These are phyloP conservation scores for Hybos culiciformis DNA, from an alignment of 2,888 invertebrate species.

Conservation along the genomic window DNA sequence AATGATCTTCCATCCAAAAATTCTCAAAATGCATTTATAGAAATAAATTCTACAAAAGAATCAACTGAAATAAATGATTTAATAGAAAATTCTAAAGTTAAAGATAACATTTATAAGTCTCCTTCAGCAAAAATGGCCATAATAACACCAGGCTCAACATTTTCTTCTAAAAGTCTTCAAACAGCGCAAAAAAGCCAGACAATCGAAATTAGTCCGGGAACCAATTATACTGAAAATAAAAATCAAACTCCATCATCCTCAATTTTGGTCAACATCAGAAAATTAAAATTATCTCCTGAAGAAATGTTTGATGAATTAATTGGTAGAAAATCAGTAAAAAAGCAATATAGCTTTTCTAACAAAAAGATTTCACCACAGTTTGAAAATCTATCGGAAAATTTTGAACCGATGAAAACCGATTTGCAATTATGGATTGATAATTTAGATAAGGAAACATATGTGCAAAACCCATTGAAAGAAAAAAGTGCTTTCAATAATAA, in stretches of 20 bases:
- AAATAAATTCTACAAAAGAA: slow-evolving; percentile 3
- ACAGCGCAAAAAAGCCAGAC: slow-evolving; percentile 4
- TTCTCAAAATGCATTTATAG: not conserved
- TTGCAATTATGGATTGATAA: slow-evolving; percentile 22
- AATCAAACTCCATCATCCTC: slow-evolving; percentile 21
- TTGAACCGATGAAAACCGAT: slow-evolving; percentile 19
- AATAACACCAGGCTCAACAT: slow-evolving; percentile 25
- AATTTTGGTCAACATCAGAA: slow-evolving; percentile 1
- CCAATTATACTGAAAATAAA: slow-evolving; percentile 23
- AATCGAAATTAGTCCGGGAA: slow-evolving; percentile 2
- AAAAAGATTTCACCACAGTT: slow-evolving; percentile 7
- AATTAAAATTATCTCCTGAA: slow-evolving; percentile 16
- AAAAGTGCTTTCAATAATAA: too few species aligned
- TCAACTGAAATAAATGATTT: not conserved
- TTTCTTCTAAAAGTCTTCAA: too few species aligned
- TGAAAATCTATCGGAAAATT: slow-evolving; percentile 11
- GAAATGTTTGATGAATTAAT: slow-evolving; percentile 20
- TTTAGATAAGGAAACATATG: slow-evolving; percentile 11
- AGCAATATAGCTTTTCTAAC: slow-evolving; percentile 15
- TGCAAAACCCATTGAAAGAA: slow-evolving; percentile 10
- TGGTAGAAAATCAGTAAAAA: slow-evolving; percentile 18
- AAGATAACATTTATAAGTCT: slow-evolving; percentile 25
- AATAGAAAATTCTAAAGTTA: not conserved
- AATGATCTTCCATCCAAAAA: too few species aligned
- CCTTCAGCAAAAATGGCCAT: slow-evolving; percentile 28